Conservation (phyloP, 2,113 vertebrate species). For the Nothoprocta pentlandii region DNA sequence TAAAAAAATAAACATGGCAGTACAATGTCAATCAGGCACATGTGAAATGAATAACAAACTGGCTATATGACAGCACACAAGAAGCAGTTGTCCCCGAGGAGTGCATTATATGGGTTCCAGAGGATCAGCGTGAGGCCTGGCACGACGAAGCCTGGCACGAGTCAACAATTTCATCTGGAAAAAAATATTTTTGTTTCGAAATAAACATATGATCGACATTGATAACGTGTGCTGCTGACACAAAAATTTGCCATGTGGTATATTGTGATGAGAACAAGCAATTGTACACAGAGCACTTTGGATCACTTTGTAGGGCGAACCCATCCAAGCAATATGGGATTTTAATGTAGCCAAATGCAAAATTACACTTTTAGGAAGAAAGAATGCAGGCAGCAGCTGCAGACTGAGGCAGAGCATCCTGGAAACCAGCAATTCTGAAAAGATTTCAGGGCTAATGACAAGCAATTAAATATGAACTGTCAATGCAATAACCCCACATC, state of each 20-base stretch:
- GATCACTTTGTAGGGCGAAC: constrained; percentile 39
- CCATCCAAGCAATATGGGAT: constrained; percentile 35
- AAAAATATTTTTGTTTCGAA: constrained; percentile 66
- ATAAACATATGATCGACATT: constrained; percentile 41
- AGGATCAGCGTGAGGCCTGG: constrained; percentile 45
- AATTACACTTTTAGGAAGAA: constrained; percentile 35
- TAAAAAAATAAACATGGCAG: constrained; percentile 37
- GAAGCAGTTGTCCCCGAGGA: constrained; percentile 5
- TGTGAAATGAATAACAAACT: constrained; percentile 51
- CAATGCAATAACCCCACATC: constrained; percentile 21
- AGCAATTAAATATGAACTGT: constrained; percentile 36
- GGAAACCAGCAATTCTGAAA: constrained; percentile 44
- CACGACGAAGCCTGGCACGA: background rate
- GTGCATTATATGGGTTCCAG: constrained; percentile 47
- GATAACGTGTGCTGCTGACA: constrained; percentile 68
- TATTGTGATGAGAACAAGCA: constrained; percentile 47
- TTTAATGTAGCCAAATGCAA: constrained; percentile 51
- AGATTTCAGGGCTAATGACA: constrained; percentile 29
- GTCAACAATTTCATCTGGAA: constrained; percentile 50
- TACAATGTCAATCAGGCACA: constrained; percentile 39
- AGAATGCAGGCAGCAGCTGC: constrained; percentile 62
- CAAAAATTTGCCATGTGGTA: constrained; percentile 43
- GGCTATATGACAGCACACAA: constrained; percentile 48
- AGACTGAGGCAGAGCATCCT: constrained; percentile 1
- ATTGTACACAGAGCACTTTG: constrained; percentile 32